Evolutionary conservation across 2,797 vertebrate species (phyloP).

Genomic region (Decapterus maruadsi): DNA sequence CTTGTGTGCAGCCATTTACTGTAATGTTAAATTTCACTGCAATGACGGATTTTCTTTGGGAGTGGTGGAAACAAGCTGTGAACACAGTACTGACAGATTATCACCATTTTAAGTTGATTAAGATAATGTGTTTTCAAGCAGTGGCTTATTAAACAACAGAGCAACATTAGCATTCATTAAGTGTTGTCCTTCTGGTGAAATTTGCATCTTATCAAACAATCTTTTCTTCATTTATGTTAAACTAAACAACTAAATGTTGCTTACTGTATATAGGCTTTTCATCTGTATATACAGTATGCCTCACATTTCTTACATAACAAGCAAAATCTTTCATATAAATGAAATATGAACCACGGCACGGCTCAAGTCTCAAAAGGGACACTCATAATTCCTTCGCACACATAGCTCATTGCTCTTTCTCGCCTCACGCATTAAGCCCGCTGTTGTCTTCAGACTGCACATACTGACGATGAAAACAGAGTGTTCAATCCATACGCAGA

Average conservation of each 20-base stretch:
- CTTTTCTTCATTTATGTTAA: neutral
- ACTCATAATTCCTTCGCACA: conserved; percentile 5
- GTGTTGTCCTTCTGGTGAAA: neutral
- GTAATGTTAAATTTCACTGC: neutral
- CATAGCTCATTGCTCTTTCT: neutral
- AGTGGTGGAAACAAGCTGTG: neutral
- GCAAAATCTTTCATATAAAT: conserved; percentile 26
- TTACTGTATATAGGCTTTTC: neutral
- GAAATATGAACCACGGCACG: conserved; percentile 13
- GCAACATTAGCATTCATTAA: neutral
- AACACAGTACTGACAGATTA: neutral
- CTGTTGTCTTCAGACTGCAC: conserved; percentile 32
- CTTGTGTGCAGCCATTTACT: neutral
- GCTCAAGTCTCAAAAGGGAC: conserved; percentile 5
- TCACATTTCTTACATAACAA: conserved; percentile 8
- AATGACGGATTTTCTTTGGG: neutral
- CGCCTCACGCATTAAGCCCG: neutral
- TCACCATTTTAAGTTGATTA: neutral
- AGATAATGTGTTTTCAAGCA: neutral
- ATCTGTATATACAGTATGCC: neutral
- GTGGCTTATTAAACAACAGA: neutral
- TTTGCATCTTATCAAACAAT: neutral
- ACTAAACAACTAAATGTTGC: neutral
- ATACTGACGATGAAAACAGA: conserved; percentile 47
- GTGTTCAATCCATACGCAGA: conserved; percentile 48